Percentiles rank a stretch among this genome's conserved stretches.
Evolutionary conservation across 2,113 vertebrate genomes (phyloP).

Genomic region (Cavia aperea): DNA sequence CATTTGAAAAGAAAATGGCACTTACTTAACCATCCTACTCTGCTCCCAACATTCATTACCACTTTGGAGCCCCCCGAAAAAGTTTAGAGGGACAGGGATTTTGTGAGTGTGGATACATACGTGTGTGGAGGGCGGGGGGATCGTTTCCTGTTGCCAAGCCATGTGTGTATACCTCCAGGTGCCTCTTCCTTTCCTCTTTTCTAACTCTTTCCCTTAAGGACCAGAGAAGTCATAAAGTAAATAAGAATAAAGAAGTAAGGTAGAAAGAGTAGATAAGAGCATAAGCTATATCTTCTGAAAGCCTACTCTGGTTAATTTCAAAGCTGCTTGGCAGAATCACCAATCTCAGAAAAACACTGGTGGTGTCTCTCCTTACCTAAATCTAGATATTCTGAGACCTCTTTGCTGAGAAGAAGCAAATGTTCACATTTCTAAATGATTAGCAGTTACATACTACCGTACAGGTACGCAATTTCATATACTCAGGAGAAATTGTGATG

Average conservation of each 20-base stretch:
- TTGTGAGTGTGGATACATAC: neutral
- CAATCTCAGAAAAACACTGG: neutral
- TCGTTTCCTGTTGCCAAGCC: neutral
- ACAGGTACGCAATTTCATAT: neutral
- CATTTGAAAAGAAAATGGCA: neutral
- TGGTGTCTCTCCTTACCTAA: neutral
- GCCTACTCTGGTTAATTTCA: neutral
- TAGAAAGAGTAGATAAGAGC: neutral
- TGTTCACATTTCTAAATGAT: neutral
- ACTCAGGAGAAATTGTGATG: neutral
- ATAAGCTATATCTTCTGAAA: neutral
- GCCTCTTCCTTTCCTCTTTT: neutral
- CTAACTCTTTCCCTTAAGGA: neutral
- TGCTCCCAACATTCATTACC: neutral
- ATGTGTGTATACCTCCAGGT: neutral
- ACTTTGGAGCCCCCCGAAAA: neutral
- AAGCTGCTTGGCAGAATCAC: neutral
- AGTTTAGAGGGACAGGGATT: neutral
- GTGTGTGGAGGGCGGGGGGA: rapidly evolving
- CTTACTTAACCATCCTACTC: neutral
- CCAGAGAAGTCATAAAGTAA: neutral
- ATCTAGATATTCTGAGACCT: neutral
- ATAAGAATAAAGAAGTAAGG: neutral
- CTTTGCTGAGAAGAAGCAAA: neutral
- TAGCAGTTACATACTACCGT: neutral